Evolutionary conservation across 2,113 vertebrate genomes (phyloP), one percentile per base, ranked within the genome.

Genomic region (Protomyctophum bolini): DNA sequence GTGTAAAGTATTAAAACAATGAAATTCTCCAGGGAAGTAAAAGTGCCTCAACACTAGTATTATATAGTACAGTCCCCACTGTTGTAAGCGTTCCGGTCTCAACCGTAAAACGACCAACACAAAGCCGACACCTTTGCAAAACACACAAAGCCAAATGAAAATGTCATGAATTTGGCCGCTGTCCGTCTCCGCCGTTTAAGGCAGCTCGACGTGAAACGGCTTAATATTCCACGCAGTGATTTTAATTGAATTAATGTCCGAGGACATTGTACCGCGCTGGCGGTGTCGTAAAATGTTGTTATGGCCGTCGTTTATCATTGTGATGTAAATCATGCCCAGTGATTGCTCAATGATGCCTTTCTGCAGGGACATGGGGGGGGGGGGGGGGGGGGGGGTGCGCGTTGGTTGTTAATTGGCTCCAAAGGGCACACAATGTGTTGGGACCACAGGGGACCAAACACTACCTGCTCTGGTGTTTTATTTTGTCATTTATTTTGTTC

Each of bases 221-320:
- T 88, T 90, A 89, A 91, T 92, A 93, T 89, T 90, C 77, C 77
- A 75, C 77, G 83, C 75, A 79, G 89, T 82, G 63, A 84, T 88
- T 92, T 92, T 92, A 90, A 93, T 92, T 90, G 85, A 93, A 93
- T 93, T 91, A 92, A 92, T 91, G 93, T 90, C 84, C 66, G 88
- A 91, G 87, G 87, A 88, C 90, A 86, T 89, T 87, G 83, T 92
- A 89, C 88, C 86, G 76, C 77, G 77, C 83, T 87, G 91, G 91
- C 89, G 85, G 89, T 88, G 87, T 90, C 90, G 88, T 92, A 92
- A 93, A 93, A 86, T 80, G 77, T 86, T 88, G 88, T 91, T 92
- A 91, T 86, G 82, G 89, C 87, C 76, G 80, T 84, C 86, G 88
- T 91, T 92, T 89, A 92, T 92, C 89, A 91, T 86, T 76, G 71